These are phyloP conservation scores for Arvicanthis niloticus DNA, from an alignment of 2,113 vertebrate genomes.

Conservation along the genomic window DNA sequence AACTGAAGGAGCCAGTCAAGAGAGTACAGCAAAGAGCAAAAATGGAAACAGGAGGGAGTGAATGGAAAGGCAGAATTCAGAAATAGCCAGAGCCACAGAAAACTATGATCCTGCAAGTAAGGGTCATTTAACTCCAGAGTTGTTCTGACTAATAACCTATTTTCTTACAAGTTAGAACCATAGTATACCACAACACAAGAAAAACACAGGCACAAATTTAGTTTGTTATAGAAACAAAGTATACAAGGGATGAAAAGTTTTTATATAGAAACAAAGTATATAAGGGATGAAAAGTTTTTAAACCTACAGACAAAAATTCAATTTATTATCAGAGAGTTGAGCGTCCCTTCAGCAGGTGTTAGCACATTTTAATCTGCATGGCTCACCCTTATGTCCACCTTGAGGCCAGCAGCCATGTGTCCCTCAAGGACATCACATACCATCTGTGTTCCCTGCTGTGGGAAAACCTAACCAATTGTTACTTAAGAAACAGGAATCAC, in stretches of 20 bases:
- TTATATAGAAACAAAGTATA: neutral
- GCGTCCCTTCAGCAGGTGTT: fast-evolving
- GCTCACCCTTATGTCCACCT: neutral
- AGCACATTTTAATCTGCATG: neutral
- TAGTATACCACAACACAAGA: neutral
- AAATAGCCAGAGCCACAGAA: neutral
- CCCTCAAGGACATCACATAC: neutral
- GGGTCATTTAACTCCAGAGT: neutral
- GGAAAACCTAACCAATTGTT: neutral
- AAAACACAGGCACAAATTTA: neutral
- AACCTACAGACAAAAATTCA: neutral
- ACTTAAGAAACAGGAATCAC: neutral
- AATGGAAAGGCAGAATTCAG: neutral
- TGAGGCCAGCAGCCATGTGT: neutral
- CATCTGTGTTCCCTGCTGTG: neutral
- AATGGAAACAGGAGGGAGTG: neutral
- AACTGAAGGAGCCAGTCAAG: neutral
- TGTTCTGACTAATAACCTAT: neutral
- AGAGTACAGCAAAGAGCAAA: neutral
- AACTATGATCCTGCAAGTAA: neutral
- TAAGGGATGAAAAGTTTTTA: neutral
- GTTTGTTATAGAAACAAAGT: neutral
- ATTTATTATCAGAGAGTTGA: neutral
- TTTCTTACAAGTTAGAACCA: neutral
- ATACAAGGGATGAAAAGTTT: neutral